phyloP scores from a whole-genome alignment of 2,797 vertebrate genomes.

The Smutsia temminckii region DNA sequence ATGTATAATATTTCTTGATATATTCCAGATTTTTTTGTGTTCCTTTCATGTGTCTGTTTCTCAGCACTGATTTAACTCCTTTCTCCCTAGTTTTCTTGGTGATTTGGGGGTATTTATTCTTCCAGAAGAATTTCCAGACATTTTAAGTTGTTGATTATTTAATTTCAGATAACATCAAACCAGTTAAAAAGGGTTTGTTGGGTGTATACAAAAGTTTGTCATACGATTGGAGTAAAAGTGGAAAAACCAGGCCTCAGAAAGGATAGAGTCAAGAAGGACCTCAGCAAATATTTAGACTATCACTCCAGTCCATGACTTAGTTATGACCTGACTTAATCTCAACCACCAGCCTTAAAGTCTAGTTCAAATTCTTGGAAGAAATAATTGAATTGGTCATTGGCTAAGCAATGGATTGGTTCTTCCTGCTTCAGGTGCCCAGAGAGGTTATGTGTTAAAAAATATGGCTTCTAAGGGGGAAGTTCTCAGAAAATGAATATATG shows the following conservation, averaged over 20 bases:
- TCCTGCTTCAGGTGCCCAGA: background rate
- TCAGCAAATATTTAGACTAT: background rate
- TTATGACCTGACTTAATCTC: background rate
- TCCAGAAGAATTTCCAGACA: slow-evolving; percentile 2
- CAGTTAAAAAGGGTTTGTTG: background rate
- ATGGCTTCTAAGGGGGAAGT: background rate
- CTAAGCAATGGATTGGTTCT: background rate
- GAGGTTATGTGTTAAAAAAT: background rate
- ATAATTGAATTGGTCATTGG: background rate
- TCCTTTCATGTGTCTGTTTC: background rate
- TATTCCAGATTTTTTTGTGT: background rate
- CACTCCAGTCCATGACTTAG: background rate
- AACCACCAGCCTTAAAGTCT: background rate
- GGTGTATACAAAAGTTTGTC: background rate
- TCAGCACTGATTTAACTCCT: background rate
- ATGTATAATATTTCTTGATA: background rate
- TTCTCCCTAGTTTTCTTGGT: background rate
- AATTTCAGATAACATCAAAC: background rate
- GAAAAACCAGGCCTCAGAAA: background rate
- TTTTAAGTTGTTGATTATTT: background rate
- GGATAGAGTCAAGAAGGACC: background rate
- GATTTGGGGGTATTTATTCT: background rate
- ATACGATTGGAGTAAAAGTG: background rate
- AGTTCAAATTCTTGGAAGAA: slow-evolving; percentile 20
- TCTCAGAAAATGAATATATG: background rate